Evolutionary conservation across 2,888 invertebrate species (phyloP).

Genomic region (Pogonocherus hispidulus): DNA sequence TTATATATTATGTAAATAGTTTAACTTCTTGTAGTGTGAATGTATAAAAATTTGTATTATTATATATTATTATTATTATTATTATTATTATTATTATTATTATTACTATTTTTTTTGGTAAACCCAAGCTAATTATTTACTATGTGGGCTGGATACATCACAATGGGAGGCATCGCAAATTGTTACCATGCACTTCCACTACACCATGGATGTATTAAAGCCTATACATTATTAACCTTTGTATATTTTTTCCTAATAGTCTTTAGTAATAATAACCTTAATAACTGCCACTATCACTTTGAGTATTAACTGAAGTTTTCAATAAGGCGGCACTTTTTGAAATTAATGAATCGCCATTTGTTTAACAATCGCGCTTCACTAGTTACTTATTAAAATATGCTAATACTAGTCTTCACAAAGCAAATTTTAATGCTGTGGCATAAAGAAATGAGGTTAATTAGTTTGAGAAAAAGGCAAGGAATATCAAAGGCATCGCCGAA

Average conservation of each 20-base stretch:
- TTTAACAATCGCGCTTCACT: constrained; percentile 18
- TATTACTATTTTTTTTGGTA: no score
- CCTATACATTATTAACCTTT: not conserved
- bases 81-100: no score
- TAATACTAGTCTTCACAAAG: constrained; percentile 12
- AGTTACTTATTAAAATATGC: constrained; percentile 10
- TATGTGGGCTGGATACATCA: no score
- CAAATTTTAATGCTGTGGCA: not conserved
- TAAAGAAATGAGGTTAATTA: constrained; percentile 2
- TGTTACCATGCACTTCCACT: constrained; percentile 26
- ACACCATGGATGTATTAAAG: not conserved
- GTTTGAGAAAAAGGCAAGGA: not conserved
- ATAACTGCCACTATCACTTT: constrained; percentile 12
- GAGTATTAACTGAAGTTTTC: not conserved
- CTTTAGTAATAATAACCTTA: not conserved
- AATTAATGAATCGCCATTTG: constrained; percentile 24
- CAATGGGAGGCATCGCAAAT: constrained; percentile 27
- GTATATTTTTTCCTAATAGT: constrained; percentile 2
- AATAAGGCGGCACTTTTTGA: constrained; percentile 13
- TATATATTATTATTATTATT: no score
- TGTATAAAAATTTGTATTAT: no score
- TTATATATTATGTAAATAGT: no score
- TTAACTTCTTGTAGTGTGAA: no score
- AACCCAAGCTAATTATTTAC: no score
- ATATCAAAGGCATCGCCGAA: no score